Conservation (phyloP, 2,888 invertebrate species). For the Cosmia pyralina region DNA sequence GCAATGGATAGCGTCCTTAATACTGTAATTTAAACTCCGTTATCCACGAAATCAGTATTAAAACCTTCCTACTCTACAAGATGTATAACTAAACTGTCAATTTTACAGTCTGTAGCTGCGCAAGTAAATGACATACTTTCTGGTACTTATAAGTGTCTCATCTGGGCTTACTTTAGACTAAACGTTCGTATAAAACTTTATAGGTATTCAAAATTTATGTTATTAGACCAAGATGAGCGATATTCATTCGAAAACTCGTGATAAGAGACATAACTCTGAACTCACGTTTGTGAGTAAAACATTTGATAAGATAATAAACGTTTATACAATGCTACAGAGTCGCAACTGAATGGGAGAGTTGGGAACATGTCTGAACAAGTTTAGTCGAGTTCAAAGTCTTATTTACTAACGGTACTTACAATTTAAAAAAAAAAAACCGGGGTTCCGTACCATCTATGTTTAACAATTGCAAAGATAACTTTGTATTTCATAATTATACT, state of each 20-base stretch:
- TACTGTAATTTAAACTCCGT: constrained; percentile 34
- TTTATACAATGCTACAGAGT: constrained; percentile 44
- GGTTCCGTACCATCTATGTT: too few species aligned
- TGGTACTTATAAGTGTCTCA: constrained; percentile 9
- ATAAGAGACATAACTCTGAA: constrained; percentile 47
- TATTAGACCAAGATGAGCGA: constrained; percentile 29
- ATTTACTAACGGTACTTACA: constrained; percentile 20
- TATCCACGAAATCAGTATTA: constrained; percentile 7
- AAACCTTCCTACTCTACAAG: constrained; percentile 12
- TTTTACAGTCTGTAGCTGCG: constrained; percentile 27
- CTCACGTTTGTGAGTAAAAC: constrained; percentile 43
- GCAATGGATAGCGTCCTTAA: background rate
- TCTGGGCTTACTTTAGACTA: constrained; percentile 10
- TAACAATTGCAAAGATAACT: too few species aligned
- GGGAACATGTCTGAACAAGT: constrained; percentile 45
- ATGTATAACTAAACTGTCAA: constrained; percentile 35
- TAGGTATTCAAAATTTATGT: constrained; percentile 25
- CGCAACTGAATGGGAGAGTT: constrained; percentile 45
- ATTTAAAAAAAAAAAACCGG: too few species aligned
- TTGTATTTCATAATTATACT: too few species aligned
- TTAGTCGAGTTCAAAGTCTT: constrained; percentile 30
- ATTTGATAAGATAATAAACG: constrained; percentile 57
- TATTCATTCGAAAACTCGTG: constrained; percentile 52
- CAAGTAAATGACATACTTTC: constrained; percentile 39
- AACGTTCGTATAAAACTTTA: constrained; percentile 44